Base-by-base conservation (phyloP, 2,113 vertebrate species). In the Ammodytes dubius region DNA sequence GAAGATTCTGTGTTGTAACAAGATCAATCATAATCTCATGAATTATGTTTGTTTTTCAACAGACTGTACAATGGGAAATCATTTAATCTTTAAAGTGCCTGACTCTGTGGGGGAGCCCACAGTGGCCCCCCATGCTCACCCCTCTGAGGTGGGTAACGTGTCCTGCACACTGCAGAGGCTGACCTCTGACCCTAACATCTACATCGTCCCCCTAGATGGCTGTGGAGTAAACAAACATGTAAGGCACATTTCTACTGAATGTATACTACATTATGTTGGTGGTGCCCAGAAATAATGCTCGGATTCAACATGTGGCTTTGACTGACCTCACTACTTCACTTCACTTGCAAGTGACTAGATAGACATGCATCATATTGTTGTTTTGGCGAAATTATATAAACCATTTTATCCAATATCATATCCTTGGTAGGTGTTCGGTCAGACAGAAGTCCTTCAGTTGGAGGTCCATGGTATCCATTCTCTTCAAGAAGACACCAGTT, bases 141-240 rank as follows among this genome's bases (percentile, higher is more conserved):
- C 75, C 0, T 79, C 73, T 47, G 71, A 70, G 43, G 47, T 49
- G 60, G 63, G 65, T 4, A 47, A 78, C 9, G 40, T n/a, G 5
- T 77, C 87, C 66, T 93, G 91, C 63, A 19, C 14, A 0, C 81
- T 90, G 58, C 82, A 84, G 65, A 87, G 17, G 66, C 12, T 92
- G 82, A 88, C 69, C 74, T 65, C 90, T 17, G 65, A 85, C 73
- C 91, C 78, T 5, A 68, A 83, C 37, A 4, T 93, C 66, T 88
- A 89, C 82, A n/a, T 59, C 8, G 72, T 90, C 12, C 88, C 84
- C 4, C 71, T 89, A 70, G 81, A 88, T 0, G 87, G 75, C 67
- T 94, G 92, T 45, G 86, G 84, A 56, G 81, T 88, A 8, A 89
- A 53, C 49, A 75, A 63, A 77, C 81, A 74, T 5, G 91, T 92